These are phyloP conservation scores for Alouatta palliata DNA, from an alignment of 2,113 vertebrate genomes.

Conservation along the genomic window DNA sequence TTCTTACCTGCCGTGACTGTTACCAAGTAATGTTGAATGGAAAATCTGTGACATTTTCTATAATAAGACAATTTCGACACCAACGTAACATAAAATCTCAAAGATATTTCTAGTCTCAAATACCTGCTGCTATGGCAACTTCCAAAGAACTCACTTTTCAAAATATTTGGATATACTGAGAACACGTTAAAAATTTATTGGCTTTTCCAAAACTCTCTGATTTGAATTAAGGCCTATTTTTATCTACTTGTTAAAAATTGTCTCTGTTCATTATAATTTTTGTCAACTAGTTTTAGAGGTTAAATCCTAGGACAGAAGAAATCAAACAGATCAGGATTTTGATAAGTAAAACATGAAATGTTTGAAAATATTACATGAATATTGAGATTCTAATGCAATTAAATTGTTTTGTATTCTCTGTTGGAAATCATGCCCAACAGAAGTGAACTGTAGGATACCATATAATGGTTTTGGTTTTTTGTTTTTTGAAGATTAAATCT, in stretches of 20 bases:
- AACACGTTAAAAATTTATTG: constrained; percentile 60
- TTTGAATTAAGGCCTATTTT: constrained; percentile 40
- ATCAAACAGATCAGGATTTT: neutral
- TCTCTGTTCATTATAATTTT: neutral
- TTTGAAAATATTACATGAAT: constrained; percentile 14
- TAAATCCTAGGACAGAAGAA: neutral
- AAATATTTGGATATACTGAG: constrained; percentile 67
- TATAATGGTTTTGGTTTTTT: neutral
- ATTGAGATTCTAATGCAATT: neutral
- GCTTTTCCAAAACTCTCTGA: constrained; percentile 55
- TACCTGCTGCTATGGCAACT: constrained; percentile 69
- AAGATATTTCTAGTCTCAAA: constrained; percentile 67
- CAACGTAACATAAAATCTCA: constrained; percentile 53
- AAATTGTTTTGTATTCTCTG: neutral
- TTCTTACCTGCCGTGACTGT: constrained; percentile 45
- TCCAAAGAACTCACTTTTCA: constrained; percentile 62
- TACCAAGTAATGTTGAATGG: constrained; percentile 28
- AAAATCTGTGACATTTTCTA: constrained; percentile 74
- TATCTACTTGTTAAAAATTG: constrained; percentile 13
- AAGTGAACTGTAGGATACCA: neutral
- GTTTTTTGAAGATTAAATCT: neutral
- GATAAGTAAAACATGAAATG: neutral
- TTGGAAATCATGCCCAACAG: neutral
- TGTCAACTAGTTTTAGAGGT: constrained; percentile 29
- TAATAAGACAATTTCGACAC: constrained; percentile 68